phyloP scores from a whole-genome alignment of 1,140 invertebrate species.

The Drosophila subpulchrella region DNA sequence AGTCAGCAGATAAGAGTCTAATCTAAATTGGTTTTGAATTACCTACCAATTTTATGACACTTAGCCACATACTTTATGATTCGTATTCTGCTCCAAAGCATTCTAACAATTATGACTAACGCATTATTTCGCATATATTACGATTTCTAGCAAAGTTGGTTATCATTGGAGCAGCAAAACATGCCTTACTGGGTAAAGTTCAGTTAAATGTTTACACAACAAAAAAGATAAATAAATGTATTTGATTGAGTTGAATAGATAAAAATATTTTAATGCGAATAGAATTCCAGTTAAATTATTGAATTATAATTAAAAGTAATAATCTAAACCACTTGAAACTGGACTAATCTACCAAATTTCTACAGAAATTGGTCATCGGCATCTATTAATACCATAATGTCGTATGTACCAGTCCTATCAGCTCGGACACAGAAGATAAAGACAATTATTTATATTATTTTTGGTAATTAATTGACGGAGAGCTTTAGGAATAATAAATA shows the following conservation, averaged over 20 bases:
- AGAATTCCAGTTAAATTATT: neutral
- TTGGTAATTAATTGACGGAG: neutral
- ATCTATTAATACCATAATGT: constrained; percentile 28
- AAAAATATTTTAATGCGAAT: no score
- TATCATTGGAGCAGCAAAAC: neutral
- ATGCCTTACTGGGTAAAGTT: neutral
- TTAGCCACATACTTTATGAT: no score
- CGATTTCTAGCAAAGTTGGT: neutral
- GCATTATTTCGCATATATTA: neutral
- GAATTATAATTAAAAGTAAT: neutral
- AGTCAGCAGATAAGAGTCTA: neutral
- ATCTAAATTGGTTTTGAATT: constrained; percentile 4
- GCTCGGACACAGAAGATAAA: neutral
- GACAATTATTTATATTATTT: neutral
- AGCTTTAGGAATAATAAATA: neutral
- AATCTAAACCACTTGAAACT: neutral
- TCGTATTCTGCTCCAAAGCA: neutral
- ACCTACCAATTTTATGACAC: neutral
- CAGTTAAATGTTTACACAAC: neutral
- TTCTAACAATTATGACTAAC: neutral
- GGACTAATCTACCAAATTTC: neutral
- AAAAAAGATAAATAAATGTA: neutral
- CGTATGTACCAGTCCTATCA: constrained; percentile 1
- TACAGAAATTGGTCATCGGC: constrained; percentile 14
- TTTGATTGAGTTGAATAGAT: neutral